Percentiles rank a stretch among this genome's conserved stretches.
These are phyloP conservation scores for Typhlichthys subterraneus DNA, from an alignment of 2,797 vertebrate genomes.

Conservation along the genomic window DNA sequence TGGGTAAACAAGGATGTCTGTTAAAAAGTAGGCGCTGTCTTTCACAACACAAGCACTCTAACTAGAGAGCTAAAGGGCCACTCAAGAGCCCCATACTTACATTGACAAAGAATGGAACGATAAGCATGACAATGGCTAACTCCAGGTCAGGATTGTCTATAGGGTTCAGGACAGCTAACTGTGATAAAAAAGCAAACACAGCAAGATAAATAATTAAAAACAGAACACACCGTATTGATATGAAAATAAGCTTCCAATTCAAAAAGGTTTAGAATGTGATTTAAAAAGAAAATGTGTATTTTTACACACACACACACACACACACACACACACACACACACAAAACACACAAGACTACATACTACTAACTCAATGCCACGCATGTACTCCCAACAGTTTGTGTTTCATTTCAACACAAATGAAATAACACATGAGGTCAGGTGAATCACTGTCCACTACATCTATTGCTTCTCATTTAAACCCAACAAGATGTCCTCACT, in stretches of 20 bases:
- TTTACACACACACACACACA: constrained; percentile 29
- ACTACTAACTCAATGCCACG: neutral
- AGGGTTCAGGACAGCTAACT: constrained; percentile 91
- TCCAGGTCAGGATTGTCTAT: constrained; percentile 92
- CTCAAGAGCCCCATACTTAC: constrained; percentile 78
- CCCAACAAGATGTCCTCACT: neutral
- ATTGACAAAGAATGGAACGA: constrained; percentile 98
- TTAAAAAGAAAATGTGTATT: neutral
- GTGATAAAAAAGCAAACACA: constrained; percentile 48
- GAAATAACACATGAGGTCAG: neutral
- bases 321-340: constrained; percentile 16
- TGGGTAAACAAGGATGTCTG: too few species aligned
- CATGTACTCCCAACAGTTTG: too few species aligned
- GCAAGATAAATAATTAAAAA: constrained; percentile 10
- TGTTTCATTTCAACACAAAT: neutral
- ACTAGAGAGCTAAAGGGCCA: constrained; percentile 1
- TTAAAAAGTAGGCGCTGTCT: neutral
- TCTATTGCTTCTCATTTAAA: neutral
- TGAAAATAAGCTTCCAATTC: neutral
- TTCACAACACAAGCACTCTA: neutral
- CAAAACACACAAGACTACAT: constrained; percentile 15
- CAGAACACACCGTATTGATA: neutral
- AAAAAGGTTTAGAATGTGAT: neutral
- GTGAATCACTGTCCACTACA: neutral
- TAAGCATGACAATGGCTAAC: constrained; percentile 97